These are phyloP conservation scores for Solea solea DNA, from an alignment of 2,113 vertebrate genomes.

Conservation along the genomic window DNA sequence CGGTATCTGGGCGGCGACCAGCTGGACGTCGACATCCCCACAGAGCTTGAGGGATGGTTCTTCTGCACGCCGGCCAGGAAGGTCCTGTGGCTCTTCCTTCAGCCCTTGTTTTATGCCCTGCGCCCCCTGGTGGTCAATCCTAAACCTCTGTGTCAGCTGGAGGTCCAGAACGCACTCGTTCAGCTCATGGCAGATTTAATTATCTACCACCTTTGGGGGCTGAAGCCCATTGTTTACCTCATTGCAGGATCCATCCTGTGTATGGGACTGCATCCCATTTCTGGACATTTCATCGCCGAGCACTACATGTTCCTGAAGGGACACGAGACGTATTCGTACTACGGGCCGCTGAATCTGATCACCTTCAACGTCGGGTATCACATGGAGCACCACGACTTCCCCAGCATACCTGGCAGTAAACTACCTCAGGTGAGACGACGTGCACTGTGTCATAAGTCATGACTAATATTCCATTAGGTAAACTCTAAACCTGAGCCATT, in stretches of 20 bases:
- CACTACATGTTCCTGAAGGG: conserved; percentile 98
- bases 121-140: conserved; percentile 92
- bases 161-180: conserved; percentile 85
- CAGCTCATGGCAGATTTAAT: conserved; percentile 85
- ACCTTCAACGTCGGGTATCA: conserved; percentile 99
- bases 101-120: conserved; percentile 91
- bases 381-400: conserved; percentile 98
- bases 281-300: conserved; percentile 97
- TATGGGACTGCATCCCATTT: conserved; percentile 95
- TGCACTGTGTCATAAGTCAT: conserved; percentile 3
- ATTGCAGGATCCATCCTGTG: conserved; percentile 89
- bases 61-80: conserved; percentile 92
- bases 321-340: conserved; percentile 98
- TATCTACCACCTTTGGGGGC: conserved; percentile 87
- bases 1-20: conserved; percentile 92
- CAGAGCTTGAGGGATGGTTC: conserved; percentile 93
- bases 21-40: conserved; percentile 94
- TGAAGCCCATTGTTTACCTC: conserved; percentile 91
- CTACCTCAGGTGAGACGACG: conserved; percentile 87
- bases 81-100: conserved; percentile 90
- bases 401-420: conserved; percentile 93
- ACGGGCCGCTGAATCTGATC: conserved; percentile 92
- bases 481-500: conserved; percentile 7
- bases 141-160: conserved; percentile 88
- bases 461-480: background rate